Evolutionary conservation across 2,888 invertebrate genomes (phyloP).

Genomic region (Caenorhabditis wallacei): DNA sequence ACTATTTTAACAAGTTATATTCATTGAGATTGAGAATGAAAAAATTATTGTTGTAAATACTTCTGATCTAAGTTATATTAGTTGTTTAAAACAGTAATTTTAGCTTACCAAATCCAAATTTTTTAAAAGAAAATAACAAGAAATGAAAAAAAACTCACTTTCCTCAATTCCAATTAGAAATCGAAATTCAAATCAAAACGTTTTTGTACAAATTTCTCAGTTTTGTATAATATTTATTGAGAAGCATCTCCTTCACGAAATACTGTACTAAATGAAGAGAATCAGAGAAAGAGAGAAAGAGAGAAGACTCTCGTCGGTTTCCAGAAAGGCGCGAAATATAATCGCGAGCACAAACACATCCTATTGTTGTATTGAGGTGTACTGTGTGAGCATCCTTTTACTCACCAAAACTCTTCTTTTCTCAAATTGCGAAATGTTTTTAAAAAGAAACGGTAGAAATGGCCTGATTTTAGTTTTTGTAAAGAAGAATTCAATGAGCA

Average conservation of each 20-base stretch:
- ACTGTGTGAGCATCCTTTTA: conserved; percentile 10
- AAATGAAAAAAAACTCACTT: background rate
- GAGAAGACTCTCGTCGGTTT: conserved; percentile 15
- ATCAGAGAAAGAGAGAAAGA: conserved; percentile 2
- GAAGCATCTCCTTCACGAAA: background rate
- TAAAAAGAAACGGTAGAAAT: conserved; percentile 8
- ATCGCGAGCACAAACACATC: conserved; percentile 63
- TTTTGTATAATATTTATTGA: conserved; percentile 15
- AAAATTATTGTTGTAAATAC: too few species aligned
- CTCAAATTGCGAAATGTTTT: conserved; percentile 33
- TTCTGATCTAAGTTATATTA: too few species aligned
- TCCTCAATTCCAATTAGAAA: background rate
- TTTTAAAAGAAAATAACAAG: background rate
- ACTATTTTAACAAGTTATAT: too few species aligned
- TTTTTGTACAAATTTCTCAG: background rate
- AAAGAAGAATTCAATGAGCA: conserved; percentile 29
- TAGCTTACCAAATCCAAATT: too few species aligned
- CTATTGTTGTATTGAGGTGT: conserved; percentile 36
- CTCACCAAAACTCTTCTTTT: conserved; percentile 1
- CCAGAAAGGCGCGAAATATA: conserved; percentile 54
- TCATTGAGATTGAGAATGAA: too few species aligned
- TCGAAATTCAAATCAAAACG: background rate
- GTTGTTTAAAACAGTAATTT: too few species aligned
- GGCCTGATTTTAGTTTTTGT: conserved; percentile 17
- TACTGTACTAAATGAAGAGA: conserved; percentile 3